Percentiles rank a stretch among this genome's conserved stretches.
Evolutionary conservation across 2,113 vertebrate genomes (phyloP).

Genomic region (Desmodus rotundus): DNA sequence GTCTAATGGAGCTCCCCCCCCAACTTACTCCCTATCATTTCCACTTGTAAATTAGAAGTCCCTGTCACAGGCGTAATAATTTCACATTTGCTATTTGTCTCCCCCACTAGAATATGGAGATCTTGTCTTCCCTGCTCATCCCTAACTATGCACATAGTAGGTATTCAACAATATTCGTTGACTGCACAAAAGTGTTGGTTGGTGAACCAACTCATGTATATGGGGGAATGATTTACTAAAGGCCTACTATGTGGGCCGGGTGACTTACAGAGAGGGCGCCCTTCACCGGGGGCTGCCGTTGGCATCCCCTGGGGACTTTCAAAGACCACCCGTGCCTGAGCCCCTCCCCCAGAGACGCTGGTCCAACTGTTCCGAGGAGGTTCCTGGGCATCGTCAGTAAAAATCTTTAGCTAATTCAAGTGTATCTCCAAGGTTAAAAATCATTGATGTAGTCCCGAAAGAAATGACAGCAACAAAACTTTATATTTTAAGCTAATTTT

Average conservation of each 20-base stretch:
- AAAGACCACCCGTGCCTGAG: neutral
- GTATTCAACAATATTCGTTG: neutral
- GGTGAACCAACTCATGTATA: neutral
- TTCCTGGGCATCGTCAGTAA: neutral
- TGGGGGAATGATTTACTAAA: neutral
- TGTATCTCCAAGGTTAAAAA: neutral
- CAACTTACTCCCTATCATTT: neutral
- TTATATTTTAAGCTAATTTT: constrained; percentile 16
- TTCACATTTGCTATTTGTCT: neutral
- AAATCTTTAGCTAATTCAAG: neutral
- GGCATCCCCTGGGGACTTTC: neutral
- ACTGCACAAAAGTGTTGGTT: neutral
- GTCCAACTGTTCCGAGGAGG: neutral
- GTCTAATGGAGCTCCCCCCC: neutral
- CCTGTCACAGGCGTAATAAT: neutral
- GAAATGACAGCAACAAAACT: neutral
- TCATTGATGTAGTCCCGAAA: neutral
- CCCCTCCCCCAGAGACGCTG: neutral
- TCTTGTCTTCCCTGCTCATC: neutral
- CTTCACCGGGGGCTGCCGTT: rapidly evolving
- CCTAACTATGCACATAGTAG: neutral
- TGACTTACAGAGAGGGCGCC: neutral
- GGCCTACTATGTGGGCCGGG: neutral
- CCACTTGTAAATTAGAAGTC: neutral
- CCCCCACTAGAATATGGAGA: neutral